Conservation (phyloP, 1,140 invertebrate genomes). For the Bombus picipes region DNA sequence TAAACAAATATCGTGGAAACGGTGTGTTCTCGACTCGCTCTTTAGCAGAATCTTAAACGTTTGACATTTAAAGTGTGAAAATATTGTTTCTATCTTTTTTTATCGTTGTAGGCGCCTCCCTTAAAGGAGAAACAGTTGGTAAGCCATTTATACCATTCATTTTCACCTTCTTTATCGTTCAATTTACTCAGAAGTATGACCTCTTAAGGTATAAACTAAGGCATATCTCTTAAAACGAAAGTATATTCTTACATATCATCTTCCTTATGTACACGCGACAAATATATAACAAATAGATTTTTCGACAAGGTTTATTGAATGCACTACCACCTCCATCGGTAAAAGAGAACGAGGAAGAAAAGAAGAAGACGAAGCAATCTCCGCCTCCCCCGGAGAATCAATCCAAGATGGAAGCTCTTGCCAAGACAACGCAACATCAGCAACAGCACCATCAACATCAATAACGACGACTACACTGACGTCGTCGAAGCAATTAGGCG, state of each 20-base stretch:
- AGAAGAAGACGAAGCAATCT: conserved; percentile 36
- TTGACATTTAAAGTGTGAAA: background rate
- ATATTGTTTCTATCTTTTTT: background rate
- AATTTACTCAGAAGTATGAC: no score
- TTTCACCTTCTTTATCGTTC: background rate
- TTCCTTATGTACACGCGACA: accelerated
- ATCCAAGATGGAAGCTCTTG: conserved; percentile 39
- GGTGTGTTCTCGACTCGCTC: conserved; percentile 58
- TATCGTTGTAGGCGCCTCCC: conserved; percentile 32
- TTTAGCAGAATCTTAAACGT: background rate
- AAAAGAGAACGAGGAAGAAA: conserved; percentile 44
- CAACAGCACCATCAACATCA: conserved; percentile 39
- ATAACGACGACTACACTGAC: background rate
- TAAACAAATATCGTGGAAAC: conserved; percentile 85
- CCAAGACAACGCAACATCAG: conserved; percentile 35
- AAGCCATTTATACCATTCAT: background rate
- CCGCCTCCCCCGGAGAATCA: conserved; percentile 18
- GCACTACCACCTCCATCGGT: conserved; percentile 19
- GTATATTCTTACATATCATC: no score
- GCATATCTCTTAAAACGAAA: no score
- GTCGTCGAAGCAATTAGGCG: background rate
- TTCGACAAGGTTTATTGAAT: conserved; percentile 53
- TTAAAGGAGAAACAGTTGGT: conserved; percentile 69
- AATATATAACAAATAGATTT: background rate
- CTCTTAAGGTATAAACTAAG: no score